These are phyloP conservation scores for Mormyrus proboscirostris DNA, from an alignment of 2,797 vertebrate species.

Conservation along the genomic window DNA sequence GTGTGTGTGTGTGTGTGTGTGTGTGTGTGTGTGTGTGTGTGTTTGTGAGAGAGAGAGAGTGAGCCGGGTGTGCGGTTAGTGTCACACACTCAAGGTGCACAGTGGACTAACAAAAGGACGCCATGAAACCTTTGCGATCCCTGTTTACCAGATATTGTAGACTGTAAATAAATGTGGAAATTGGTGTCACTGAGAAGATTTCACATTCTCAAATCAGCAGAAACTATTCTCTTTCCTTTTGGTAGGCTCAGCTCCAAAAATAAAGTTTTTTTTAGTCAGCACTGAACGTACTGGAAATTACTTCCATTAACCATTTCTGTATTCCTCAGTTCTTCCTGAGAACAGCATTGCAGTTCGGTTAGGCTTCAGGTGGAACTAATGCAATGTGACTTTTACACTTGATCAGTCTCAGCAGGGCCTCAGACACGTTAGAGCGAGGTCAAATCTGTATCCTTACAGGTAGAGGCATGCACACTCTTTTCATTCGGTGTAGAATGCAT, in stretches of 20 bases:
- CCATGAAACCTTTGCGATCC: not conserved
- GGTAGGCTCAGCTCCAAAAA: not conserved
- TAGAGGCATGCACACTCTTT: not conserved
- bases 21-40: not conserved
- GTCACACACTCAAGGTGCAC: not conserved
- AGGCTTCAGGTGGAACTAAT: not conserved
- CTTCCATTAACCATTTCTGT: constrained; percentile 1
- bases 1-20: not conserved
- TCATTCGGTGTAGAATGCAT: not conserved
- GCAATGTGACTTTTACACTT: not conserved
- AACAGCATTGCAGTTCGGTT: constrained; percentile 3
- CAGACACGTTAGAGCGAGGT: not conserved
- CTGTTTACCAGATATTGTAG: not conserved
- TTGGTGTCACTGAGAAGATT: not conserved
- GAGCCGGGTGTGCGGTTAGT: not conserved
- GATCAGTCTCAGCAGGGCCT: not conserved
- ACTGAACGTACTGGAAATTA: not conserved
- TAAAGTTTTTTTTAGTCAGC: not conserved
- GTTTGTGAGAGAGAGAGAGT: not conserved
- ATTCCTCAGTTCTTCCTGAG: not conserved
- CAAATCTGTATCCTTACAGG: not conserved
- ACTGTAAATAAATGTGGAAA: not conserved
- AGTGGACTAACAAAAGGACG: not conserved
- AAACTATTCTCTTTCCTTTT: not conserved
- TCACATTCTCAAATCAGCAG: not conserved